These are phyloP conservation scores for Coregonus ussuriensis DNA, from an alignment of 2,797 vertebrate genomes.

Conservation along the genomic window DNA sequence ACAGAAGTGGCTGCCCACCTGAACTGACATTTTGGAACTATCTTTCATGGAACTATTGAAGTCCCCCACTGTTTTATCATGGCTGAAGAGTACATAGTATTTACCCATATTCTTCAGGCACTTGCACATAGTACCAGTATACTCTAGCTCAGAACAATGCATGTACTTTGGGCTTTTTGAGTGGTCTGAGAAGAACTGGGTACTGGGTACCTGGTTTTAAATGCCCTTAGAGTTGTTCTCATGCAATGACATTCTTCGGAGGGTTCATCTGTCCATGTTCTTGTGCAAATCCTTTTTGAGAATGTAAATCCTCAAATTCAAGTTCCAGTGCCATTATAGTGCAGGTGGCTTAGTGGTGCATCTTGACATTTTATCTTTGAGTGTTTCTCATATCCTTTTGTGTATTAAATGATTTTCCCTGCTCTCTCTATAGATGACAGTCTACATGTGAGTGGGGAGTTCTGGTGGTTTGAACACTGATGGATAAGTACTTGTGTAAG, in stretches of 20 bases:
- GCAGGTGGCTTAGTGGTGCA: not conserved
- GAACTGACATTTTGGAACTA: not conserved
- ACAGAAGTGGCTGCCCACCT: not conserved
- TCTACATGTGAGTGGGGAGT: not conserved
- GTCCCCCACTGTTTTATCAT: not conserved
- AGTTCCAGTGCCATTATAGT: not conserved
- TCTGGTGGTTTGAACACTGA: not conserved
- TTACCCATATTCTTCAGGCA: not conserved
- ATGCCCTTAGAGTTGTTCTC: not conserved
- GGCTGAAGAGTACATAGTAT: not conserved
- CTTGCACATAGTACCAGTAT: no score
- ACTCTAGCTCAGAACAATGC: not conserved
- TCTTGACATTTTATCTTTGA: not conserved
- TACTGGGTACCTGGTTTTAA: not conserved
- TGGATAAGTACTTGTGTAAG: not conserved
- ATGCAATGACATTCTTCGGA: no score
- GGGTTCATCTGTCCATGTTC: not conserved
- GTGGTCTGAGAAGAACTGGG: not conserved
- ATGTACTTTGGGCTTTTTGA: not conserved
- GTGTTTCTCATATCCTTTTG: not conserved
- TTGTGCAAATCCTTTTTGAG: slow-evolving; percentile 2
- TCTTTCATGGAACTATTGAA: not conserved
- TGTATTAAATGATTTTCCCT: not conserved
- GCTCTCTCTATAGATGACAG: not conserved
- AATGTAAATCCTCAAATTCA: not conserved